Percentiles rank a stretch among this genome's conserved stretches.
These are phyloP conservation scores for Carcina quercana DNA, from an alignment of 2,888 invertebrate species.

Conservation along the genomic window DNA sequence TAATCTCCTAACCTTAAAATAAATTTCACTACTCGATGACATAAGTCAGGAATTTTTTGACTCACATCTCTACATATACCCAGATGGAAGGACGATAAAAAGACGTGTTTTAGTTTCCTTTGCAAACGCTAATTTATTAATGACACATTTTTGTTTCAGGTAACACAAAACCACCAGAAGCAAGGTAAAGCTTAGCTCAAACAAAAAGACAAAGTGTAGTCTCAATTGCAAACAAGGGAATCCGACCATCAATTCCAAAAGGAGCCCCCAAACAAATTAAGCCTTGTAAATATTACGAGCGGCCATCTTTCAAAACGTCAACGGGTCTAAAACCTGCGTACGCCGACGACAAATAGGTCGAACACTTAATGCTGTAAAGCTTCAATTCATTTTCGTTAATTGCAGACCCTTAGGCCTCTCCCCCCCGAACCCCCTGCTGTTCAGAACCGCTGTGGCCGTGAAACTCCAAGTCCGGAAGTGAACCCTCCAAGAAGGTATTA, in stretches of 20 bases:
- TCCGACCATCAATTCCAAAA: conserved; percentile 28
- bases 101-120: too few relatives aligned
- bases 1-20: too few relatives aligned
- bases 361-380: conserved; percentile 42
- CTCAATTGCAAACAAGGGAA: conserved; percentile 26
- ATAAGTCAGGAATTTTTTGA: too few relatives aligned
- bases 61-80: too few relatives aligned
- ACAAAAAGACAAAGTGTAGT: conserved; percentile 1
- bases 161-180: conserved; percentile 2
- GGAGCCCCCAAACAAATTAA: conserved; percentile 40
- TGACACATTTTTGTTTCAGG: conserved; percentile 4
- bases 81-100: too few relatives aligned
- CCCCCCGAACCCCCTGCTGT: conserved; percentile 11
- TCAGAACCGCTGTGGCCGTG: conserved; percentile 2
- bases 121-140: conserved; percentile 1
- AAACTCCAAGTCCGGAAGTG: too few relatives aligned
- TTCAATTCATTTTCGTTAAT: conserved; percentile 54
- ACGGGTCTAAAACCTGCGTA: conserved; percentile 30
- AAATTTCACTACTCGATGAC: too few relatives aligned
- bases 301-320: conserved; percentile 46
- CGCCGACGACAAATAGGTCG: conserved; percentile 37
- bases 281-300: conserved; percentile 38
- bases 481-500: too few relatives aligned
- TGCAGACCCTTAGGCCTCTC: conserved; percentile 32
- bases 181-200: neutral